Conservation (phyloP, 2,888 invertebrate species). For the Tortricodes alternella region DNA sequence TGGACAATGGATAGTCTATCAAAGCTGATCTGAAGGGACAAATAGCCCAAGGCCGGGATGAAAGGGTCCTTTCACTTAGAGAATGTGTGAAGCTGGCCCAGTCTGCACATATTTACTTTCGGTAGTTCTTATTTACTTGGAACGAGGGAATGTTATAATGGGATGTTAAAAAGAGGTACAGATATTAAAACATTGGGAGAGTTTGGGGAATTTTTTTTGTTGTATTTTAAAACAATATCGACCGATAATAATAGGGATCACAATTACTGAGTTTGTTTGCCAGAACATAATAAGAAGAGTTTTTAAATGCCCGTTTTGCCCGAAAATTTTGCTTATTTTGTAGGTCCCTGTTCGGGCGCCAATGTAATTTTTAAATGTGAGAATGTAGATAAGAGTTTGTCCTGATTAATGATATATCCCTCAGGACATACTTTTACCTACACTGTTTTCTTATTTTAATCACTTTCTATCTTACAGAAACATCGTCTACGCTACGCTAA, state of each 20-base stretch:
- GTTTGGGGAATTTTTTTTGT: background rate
- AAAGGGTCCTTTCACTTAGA: slow-evolving; percentile 26
- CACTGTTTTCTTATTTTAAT: background rate
- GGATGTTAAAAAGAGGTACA: background rate
- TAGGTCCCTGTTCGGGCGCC: too few species aligned
- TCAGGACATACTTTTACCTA: too few species aligned
- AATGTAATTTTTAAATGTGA: too few species aligned
- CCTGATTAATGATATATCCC: too few species aligned
- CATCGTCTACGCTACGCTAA: background rate
- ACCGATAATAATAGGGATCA: too few species aligned
- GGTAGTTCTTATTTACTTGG: slow-evolving; percentile 16
- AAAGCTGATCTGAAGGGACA: slow-evolving; percentile 30
- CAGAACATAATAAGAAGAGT: too few species aligned
- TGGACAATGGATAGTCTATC: slow-evolving; percentile 29
- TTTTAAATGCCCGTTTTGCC: too few species aligned
- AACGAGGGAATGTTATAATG: slow-evolving; percentile 3
- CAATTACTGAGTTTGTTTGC: too few species aligned
- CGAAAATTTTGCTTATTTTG: too few species aligned
- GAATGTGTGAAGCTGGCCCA: slow-evolving; percentile 20
- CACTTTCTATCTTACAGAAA: background rate
- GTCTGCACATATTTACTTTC: slow-evolving; percentile 8
- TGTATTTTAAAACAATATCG: background rate
- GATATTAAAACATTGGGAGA: background rate
- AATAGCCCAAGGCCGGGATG: slow-evolving; percentile 22
- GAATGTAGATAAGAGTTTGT: too few species aligned